Base-by-base conservation (phyloP, 2,888 invertebrate genomes). In the Papilio elwesi region DNA sequence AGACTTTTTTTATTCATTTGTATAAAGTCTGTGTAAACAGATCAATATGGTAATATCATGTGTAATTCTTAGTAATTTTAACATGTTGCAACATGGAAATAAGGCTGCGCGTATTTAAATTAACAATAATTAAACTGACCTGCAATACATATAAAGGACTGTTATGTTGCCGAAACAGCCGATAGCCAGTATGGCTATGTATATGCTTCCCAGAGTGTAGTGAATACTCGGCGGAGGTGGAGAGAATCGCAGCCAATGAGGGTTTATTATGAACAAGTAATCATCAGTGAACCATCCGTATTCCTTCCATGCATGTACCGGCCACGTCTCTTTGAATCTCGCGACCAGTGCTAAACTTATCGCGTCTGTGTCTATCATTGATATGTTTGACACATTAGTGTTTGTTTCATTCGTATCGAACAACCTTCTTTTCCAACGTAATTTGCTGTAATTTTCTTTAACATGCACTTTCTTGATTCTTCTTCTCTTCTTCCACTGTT, bases 91-190 rank as follows among this genome's bases (percentile, higher is more conserved):
- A 62, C 43, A 43, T 4, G 8, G 4, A 43, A 43, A 43, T 43
- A 6, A 36, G 0, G 12, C 26, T 53, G 55, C 26, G 55, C 12
- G 12, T 8, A 0, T 57, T 36, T 26, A 36, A 13, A 38, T 51
- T 51, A n/a, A n/a, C 49, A 6, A 26, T 38, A 43, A 38, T n/a
- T 72, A 67, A 73, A 90, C 95, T 94, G 83, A 97, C 97, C 95
- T 96, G 78, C 94, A 85, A 84, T 96, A 97, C 95, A 97, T 95
- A 77, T 95, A 94, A 74, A 97, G 95, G 64, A 97, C 97, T 52
- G 96, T 90, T 9, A 94, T 91, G 83, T 97, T 97, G 70, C 97
- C 97, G 55, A 94, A 90, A 71, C 95, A 91, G 10, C 97, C 97
- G 49, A 95, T 85, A 3, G 94, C 81, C 86, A 95, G 95, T 82